phyloP scores from a whole-genome alignment of 2,797 vertebrate genomes.

The Hippocampus kuda region DNA sequence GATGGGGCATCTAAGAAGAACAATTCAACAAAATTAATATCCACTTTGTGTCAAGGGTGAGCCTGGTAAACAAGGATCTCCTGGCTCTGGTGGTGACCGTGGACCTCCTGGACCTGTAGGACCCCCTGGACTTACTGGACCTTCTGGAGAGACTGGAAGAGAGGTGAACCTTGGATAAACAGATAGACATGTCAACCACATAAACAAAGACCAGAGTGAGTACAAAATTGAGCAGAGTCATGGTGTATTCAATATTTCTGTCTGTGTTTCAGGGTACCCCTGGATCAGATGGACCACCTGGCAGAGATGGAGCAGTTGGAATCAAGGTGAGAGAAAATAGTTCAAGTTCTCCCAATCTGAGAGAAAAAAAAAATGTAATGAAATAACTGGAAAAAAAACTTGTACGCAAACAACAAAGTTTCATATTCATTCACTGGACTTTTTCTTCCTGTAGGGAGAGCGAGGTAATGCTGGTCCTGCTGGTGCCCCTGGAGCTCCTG shows the following conservation, averaged over 20 bases:
- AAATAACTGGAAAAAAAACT: not conserved
- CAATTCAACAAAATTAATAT: not conserved
- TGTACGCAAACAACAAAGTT: not conserved
- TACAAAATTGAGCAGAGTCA: not conserved
- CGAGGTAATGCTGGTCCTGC: constrained; percentile 84
- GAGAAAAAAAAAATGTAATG: not conserved
- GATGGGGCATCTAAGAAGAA: not conserved
- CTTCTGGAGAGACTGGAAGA: constrained; percentile 81
- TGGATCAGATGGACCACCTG: constrained; percentile 89
- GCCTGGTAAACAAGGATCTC: constrained; percentile 87
- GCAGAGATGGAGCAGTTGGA: constrained; percentile 83
- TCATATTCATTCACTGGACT: no score
- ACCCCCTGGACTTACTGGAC: constrained; percentile 86
- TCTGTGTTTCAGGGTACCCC: constrained; percentile 72
- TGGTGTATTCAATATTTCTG: not conserved
- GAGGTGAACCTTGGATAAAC: constrained; percentile 65
- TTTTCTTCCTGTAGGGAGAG: constrained; percentile 75
- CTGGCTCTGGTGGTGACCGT: constrained; percentile 79
- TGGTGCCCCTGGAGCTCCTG: constrained; percentile 83
- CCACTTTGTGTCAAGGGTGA: constrained; percentile 73
- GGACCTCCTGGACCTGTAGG: constrained; percentile 90
- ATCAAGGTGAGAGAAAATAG: constrained; percentile 72
- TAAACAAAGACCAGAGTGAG: not conserved
- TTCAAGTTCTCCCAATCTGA: not conserved
- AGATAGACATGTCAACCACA: not conserved